phyloP scores from a whole-genome alignment of 2,113 vertebrate genomes.

The Bombycilla garrulus region DNA sequence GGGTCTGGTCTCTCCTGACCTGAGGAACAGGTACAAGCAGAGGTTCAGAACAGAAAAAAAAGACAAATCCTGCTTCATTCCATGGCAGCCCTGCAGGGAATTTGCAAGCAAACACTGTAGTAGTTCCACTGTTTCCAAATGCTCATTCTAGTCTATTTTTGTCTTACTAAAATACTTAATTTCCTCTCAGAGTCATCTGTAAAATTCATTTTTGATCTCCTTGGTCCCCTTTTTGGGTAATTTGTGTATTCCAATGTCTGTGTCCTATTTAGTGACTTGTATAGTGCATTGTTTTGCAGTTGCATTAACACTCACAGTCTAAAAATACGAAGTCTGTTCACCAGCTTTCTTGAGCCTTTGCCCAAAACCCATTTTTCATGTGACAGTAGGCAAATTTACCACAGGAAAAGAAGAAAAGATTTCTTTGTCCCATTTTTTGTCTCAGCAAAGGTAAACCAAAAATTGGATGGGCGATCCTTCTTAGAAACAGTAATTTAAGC shows the following conservation, averaged over 20 bases:
- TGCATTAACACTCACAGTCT: conserved; percentile 24
- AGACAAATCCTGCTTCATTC: not conserved
- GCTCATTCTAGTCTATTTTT: conserved; percentile 15
- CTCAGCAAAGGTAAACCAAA: not conserved
- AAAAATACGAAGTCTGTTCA: conserved; percentile 53
- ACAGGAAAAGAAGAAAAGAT: not conserved
- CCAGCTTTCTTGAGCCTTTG: conserved; percentile 28
- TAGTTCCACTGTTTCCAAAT: conserved; percentile 38
- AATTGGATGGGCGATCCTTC: not conserved
- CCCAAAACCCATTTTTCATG: not conserved
- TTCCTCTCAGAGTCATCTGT: conserved; percentile 46
- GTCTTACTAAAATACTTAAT: conserved; percentile 25
- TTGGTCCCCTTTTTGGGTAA: conserved; percentile 41
- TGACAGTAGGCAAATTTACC: not conserved
- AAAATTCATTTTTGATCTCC: conserved; percentile 37
- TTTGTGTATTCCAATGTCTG: conserved; percentile 48
- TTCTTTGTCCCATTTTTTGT: not conserved
- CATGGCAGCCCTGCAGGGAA: not conserved
- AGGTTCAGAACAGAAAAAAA: not conserved
- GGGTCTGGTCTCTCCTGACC: not conserved
- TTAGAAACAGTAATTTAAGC: not conserved
- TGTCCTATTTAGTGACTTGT: conserved; percentile 42
- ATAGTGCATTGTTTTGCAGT: conserved; percentile 44
- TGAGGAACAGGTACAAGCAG: not conserved
- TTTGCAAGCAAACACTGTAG: not conserved